Base-by-base conservation (phyloP, 2,113 vertebrate genomes). In the Cnemophilus loriae region DNA sequence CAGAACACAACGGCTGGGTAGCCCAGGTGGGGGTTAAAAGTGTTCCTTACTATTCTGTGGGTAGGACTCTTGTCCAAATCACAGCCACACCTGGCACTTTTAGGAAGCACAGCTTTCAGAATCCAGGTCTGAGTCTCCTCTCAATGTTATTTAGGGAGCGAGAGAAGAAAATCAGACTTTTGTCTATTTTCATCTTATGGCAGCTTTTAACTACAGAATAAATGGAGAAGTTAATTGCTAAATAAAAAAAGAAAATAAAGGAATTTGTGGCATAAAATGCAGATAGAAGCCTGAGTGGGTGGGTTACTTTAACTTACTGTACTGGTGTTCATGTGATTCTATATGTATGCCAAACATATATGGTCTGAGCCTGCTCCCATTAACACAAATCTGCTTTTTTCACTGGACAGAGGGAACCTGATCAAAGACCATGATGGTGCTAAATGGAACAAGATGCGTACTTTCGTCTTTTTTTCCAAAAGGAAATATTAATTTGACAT, bases 401-500 rank as follows among this genome's bases (percentile, higher is more conserved):
- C 56, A 64, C 64, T 57, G 94, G 90, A 78, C 91, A 81, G 64
- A 92, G 82, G 91, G 94, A 97, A 89, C 37, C 55, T 84, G 92
- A 96, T 86, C 96, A 96, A 95, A 94, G 95, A 93, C 90, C 94
- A 93, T 74, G 86, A 97, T 96, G 94, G 96, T 97, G 96, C 96
- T 97, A 96, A 96, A 97, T 93, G 94, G 94, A 97, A 97, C 87
- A 97, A 97, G 80, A 97, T 90, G 95, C 79, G 79, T 39, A 71
- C 92, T 92, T 93, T 91, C 2, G 2, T 41, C 46, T 63, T 95
- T 95, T 96, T 96, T 96, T 89, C 93, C 95, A 91, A 83, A 96
- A 95, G 95, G 90, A 96, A 97, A 93, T 88, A 96, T 95, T 95
- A 95, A 93, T 96, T 97, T 92, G 94, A 93, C 83, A 53, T 91